phyloP scores from a whole-genome alignment of 1,140 invertebrate species.

The Theocolax elegans region DNA sequence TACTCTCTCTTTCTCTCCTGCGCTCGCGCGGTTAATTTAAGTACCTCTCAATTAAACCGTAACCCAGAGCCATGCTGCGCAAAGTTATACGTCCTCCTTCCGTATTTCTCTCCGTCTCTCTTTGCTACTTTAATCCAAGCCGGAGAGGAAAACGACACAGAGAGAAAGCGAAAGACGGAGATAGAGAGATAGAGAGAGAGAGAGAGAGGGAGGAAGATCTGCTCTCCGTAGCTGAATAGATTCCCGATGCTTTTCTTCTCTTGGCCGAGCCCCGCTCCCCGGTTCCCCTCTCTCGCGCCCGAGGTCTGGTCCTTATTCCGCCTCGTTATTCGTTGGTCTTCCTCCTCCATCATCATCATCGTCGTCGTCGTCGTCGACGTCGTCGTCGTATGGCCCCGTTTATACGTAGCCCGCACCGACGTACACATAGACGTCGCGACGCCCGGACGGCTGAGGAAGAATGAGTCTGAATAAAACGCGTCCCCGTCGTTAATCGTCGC shows the following conservation, averaged over 20 bases:
- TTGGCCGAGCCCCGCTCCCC: neutral
- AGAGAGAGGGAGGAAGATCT: neutral
- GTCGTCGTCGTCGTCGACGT: conserved; percentile 7
- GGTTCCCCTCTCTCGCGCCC: neutral
- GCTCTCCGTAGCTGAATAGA: conserved; percentile 19
- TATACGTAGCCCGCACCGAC: neutral
- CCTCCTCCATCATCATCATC: conserved; percentile 26
- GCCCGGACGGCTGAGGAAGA: conserved; percentile 27
- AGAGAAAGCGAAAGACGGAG: neutral
- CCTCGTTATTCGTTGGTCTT: conserved; percentile 36
- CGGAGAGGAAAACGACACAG: neutral
- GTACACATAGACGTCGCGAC: conserved; percentile 16
- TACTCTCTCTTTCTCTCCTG: neutral
- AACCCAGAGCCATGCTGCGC: conserved; percentile 27
- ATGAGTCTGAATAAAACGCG: conserved; percentile 39
- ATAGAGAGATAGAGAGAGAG: too few relatives aligned
- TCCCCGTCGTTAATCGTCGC: conserved; percentile 40
- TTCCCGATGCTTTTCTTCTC: conserved; percentile 27
- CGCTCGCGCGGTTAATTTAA: conserved; percentile 37
- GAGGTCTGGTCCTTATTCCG: conserved; percentile 17
- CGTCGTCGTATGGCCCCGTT: conserved; percentile 4
- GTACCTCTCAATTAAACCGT: conserved; percentile 41
- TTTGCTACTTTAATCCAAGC: conserved; percentile 22
- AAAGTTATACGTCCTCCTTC: conserved; percentile 7
- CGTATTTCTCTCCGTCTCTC: neutral